These are phyloP conservation scores for Semotilus atromaculatus DNA, from an alignment of 2,797 vertebrate genomes.

Conservation along the genomic window DNA sequence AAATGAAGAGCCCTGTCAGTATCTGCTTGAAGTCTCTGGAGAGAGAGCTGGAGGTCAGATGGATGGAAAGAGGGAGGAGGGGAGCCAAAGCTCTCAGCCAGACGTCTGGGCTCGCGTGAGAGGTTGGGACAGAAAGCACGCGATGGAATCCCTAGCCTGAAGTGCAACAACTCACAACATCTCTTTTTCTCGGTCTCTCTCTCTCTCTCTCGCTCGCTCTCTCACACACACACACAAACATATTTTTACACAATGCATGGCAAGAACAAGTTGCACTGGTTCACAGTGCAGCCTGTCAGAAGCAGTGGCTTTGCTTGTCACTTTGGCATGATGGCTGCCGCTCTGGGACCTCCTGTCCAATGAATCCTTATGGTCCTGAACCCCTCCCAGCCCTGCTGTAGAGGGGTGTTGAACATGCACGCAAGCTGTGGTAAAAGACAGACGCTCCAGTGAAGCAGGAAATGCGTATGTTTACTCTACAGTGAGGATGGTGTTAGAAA, in stretches of 20 bases:
- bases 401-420: slow-evolving; percentile 44
- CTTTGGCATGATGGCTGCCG: slow-evolving; percentile 46
- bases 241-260: slow-evolving; percentile 43
- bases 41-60: slow-evolving; percentile 55
- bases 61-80: slow-evolving; percentile 37
- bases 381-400: slow-evolving; percentile 40
- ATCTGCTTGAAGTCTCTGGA: slow-evolving; percentile 54
- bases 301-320: slow-evolving; percentile 52
- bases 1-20: slow-evolving; percentile 68
- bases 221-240: slow-evolving; percentile 42
- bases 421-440: slow-evolving; percentile 40
- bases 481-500: slow-evolving; percentile 11
- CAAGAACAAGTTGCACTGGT: slow-evolving; percentile 47
- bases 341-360: slow-evolving; percentile 49
- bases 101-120: slow-evolving; percentile 67
- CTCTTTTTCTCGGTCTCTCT: slow-evolving; percentile 27
- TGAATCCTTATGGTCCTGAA: slow-evolving; percentile 40
- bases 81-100: slow-evolving; percentile 50
- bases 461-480: slow-evolving; percentile 22
- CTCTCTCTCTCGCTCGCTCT: slow-evolving; percentile 17
- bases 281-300: slow-evolving; percentile 50
- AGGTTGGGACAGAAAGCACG: slow-evolving; percentile 62
- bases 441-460: slow-evolving; percentile 36
- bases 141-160: slow-evolving; percentile 56
- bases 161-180: slow-evolving; percentile 47